These are phyloP conservation scores for Proisotoma minuta DNA, from an alignment of 2,888 invertebrate genomes.

Conservation along the genomic window DNA sequence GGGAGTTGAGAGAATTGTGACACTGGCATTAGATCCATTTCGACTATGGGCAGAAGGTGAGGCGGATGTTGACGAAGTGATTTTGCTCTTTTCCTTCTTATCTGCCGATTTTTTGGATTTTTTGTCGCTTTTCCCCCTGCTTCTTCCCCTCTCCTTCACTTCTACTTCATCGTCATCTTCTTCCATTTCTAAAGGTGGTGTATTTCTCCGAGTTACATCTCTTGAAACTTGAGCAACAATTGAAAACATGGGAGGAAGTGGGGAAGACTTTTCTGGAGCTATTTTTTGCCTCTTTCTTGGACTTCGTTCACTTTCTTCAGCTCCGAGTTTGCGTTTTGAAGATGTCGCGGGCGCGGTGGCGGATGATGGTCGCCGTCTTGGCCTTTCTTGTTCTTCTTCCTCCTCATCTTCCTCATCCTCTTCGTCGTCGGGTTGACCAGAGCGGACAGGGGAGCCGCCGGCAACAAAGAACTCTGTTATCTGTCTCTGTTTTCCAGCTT, in stretches of 20 bases:
- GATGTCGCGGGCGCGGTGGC: too few relatives aligned
- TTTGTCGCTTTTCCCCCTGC: slow-evolving; percentile 7
- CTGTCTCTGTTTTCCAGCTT: slow-evolving; percentile 18
- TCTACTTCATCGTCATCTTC: neutral
- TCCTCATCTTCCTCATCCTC: neutral
- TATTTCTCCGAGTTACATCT: slow-evolving; percentile 20
- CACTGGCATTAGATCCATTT: slow-evolving; percentile 4
- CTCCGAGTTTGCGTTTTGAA: slow-evolving; percentile 2
- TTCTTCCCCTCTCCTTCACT: neutral
- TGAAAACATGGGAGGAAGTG: slow-evolving; percentile 3
- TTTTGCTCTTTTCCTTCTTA: neutral
- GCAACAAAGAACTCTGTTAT: slow-evolving; percentile 28
- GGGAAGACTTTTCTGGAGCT: neutral
- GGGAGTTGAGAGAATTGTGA: too few relatives aligned
- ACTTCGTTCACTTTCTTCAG: neutral
- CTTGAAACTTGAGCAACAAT: slow-evolving; percentile 20
- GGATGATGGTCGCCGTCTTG: too few relatives aligned
- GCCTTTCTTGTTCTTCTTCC: neutral
- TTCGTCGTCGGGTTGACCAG: neutral
- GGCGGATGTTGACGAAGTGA: neutral
- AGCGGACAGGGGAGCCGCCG: neutral
- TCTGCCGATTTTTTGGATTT: neutral
- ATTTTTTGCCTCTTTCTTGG: neutral
- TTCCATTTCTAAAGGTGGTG: neutral
- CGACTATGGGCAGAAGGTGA: neutral